Base-by-base conservation (phyloP, 2,888 invertebrate species). In the Parnassius mnemosyne region DNA sequence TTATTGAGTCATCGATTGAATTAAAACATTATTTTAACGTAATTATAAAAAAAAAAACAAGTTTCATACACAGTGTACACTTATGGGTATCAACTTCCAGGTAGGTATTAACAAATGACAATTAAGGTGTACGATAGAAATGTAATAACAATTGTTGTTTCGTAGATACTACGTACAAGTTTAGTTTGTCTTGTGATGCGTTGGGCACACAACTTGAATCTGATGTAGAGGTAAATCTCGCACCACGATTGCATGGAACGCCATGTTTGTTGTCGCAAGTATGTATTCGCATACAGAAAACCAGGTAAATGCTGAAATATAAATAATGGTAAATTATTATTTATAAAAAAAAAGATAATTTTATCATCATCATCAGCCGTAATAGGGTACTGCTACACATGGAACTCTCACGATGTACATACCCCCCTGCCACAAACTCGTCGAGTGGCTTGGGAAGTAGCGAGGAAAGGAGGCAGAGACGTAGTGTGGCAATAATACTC, bases 201-300 rank as follows among this genome's bases (percentile, higher is more conserved):
- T 69, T 53, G 87, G 83, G 61, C 75, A 80, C 64, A 94, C 94
- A 65, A 97, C 94, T 74, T 96, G 92, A 72, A 97, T 91, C 74
- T 95, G 94, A 82, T 97, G 96, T 54, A 94, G 93, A 12, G 97
- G 96, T 83, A 98, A 96, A 86, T 98, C 97, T 78, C 95, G 92
- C 65, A 97, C 95, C 60, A 97, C 96, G 49, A 97, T 95, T 69
- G 96, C 94, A 80, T 98, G 98, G 89, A 97, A 98, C 64, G 95
- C 95, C 97, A 98, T 98, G 86, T 98, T 98, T 70, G 96, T 95
- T 60, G 95, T 94, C 61, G 98, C 97, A 77, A 98, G 95, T 78
- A 97, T 93, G 85, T 98, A 98, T 87, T 98, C 98, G 84, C 97
- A 97, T 63, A 97, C 93, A 1, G 98, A 97, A 92, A 98, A 98